These are phyloP conservation scores for Dynastes maya DNA, from an alignment of 2,888 invertebrate species.

Conservation along the genomic window DNA sequence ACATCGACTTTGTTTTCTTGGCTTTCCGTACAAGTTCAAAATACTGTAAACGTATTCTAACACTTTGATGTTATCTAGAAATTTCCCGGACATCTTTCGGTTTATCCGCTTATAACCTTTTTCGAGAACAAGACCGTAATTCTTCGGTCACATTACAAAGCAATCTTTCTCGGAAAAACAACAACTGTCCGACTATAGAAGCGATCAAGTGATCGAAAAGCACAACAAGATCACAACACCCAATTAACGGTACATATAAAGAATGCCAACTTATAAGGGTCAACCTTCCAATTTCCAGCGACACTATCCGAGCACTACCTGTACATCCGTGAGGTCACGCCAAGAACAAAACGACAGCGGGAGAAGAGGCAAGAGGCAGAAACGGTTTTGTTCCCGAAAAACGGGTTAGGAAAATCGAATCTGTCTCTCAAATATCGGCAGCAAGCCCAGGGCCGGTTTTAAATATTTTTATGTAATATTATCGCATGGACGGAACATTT, in stretches of 20 bases:
- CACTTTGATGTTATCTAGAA: too few species aligned
- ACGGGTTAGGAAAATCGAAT: slow-evolving; percentile 61
- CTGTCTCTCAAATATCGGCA: slow-evolving; percentile 50
- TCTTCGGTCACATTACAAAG: slow-evolving; percentile 33
- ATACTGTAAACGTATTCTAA: too few species aligned
- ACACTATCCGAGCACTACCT: slow-evolving; percentile 46
- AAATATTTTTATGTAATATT: not conserved
- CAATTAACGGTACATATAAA: slow-evolving; percentile 63
- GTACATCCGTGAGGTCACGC: slow-evolving; percentile 24
- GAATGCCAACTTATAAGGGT: slow-evolving; percentile 52
- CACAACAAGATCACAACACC: slow-evolving; percentile 62
- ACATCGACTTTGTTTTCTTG: not conserved
- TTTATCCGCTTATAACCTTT: too few species aligned
- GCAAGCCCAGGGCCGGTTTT: slow-evolving; percentile 26
- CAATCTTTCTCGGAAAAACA: slow-evolving; percentile 33
- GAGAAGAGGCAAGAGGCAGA: slow-evolving; percentile 54
- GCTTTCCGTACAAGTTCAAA: not conserved
- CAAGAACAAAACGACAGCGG: slow-evolving; percentile 32
- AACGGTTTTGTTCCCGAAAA: slow-evolving; percentile 64
- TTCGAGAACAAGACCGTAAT: not conserved
- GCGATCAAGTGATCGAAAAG: slow-evolving; percentile 61
- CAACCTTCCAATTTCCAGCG: slow-evolving; percentile 52
- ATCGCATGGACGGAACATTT: too few species aligned
- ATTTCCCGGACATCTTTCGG: too few species aligned
- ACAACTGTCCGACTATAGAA: slow-evolving; percentile 12